Conservation (phyloP, 2,113 vertebrate genomes). For the Ceyx melanurus region DNA sequence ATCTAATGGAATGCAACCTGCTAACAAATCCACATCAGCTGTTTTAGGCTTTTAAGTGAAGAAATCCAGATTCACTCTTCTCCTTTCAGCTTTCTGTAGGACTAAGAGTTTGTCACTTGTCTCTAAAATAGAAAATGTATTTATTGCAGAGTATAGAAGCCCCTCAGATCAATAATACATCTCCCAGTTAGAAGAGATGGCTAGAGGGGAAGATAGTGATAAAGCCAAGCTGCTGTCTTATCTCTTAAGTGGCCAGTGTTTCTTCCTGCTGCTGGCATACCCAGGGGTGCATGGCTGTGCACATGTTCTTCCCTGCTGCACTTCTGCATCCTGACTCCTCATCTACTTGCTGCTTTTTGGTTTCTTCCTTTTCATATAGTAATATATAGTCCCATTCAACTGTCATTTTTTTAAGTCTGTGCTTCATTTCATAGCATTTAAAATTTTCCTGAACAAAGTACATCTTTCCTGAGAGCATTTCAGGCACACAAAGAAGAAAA, state of each 20-base stretch:
- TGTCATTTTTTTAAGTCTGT: not conserved
- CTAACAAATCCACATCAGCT: not conserved
- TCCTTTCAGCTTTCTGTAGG: not conserved
- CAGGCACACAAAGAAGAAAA: slow-evolving; percentile 98
- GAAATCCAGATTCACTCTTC: not conserved
- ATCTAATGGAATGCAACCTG: not conserved
- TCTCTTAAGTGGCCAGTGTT: not conserved
- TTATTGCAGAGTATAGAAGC: not conserved
- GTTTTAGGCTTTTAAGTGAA: not conserved
- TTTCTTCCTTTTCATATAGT: not conserved
- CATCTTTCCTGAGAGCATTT: slow-evolving; percentile 92
- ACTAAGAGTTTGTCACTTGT: not conserved
- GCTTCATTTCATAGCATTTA: not conserved
- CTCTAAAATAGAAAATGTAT: not conserved
- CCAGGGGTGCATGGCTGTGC: not conserved
- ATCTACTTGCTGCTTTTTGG: not conserved
- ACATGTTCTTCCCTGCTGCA: fast-evolving
- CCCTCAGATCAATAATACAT: not conserved
- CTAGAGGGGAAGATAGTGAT: not conserved
- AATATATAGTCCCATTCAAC: not conserved
- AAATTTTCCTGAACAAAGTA: slow-evolving; percentile 76
- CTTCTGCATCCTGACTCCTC: not conserved
- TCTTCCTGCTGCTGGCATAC: not conserved
- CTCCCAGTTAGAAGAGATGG: not conserved
- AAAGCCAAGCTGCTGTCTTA: not conserved